Conservation (phyloP, 2,888 invertebrate species). For the Drosophila differens region DNA sequence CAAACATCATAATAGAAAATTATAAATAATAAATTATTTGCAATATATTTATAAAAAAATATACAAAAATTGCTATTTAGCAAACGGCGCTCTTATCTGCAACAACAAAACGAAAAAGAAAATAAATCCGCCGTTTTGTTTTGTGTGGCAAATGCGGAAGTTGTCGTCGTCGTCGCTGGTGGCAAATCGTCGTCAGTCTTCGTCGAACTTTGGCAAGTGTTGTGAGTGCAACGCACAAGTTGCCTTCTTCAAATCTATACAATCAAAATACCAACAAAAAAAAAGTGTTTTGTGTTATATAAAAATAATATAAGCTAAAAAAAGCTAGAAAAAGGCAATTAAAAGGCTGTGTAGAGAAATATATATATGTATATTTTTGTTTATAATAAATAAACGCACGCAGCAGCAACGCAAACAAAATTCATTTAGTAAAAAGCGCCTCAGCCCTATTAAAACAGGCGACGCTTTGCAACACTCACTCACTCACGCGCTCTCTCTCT, state of each 20-base stretch:
- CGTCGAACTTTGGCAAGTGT: slow-evolving; percentile 61
- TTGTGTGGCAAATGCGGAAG: slow-evolving; percentile 75
- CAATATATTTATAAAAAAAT: slow-evolving; percentile 22
- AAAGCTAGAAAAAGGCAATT: slow-evolving; percentile 11
- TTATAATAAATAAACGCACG: slow-evolving; percentile 30
- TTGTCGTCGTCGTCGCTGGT: slow-evolving; percentile 58
- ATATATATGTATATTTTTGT: slow-evolving; percentile 36
- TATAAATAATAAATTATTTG: slow-evolving; percentile 6
- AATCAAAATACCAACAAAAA: slow-evolving; percentile 14
- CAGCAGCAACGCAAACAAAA: slow-evolving; percentile 39
- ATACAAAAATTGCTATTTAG: not conserved
- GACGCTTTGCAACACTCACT: slow-evolving; percentile 41
- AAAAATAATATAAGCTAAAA: slow-evolving; percentile 11
- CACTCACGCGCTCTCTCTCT: slow-evolving; percentile 9
- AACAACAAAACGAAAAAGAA: not conserved
- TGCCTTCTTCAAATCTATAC: slow-evolving; percentile 47
- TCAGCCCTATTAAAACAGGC: slow-evolving; percentile 47
- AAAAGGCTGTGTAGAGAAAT: slow-evolving; percentile 31
- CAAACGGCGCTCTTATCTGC: not conserved
- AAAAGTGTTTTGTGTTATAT: slow-evolving; percentile 34
- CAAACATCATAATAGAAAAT: slow-evolving; percentile 25
- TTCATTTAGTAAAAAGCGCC: slow-evolving; percentile 49
- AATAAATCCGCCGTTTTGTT: slow-evolving; percentile 39
- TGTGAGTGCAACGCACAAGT: slow-evolving; percentile 54
- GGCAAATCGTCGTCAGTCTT: slow-evolving; percentile 63